phyloP scores from a whole-genome alignment of 2,113 vertebrate species.

The Astur gentilis region DNA sequence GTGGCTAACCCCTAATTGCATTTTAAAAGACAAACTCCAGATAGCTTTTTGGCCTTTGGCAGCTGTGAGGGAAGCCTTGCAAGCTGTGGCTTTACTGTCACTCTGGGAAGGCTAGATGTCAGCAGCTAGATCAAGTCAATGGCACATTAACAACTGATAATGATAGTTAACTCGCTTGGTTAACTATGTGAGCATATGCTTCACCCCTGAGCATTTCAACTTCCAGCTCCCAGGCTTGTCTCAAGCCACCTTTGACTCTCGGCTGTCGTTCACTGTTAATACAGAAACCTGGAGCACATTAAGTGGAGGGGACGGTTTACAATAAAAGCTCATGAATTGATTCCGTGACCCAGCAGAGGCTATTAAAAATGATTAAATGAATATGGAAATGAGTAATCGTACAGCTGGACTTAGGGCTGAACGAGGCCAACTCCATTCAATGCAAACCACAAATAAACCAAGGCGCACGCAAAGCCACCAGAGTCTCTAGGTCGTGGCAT shows the following conservation, averaged over 20 bases:
- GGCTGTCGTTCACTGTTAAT: background rate
- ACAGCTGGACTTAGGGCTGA: background rate
- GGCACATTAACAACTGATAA: background rate
- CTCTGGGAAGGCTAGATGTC: background rate
- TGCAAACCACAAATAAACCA: background rate
- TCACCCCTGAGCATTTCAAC: background rate
- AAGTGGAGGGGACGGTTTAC: background rate
- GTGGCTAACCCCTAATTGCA: background rate
- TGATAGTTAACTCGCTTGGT: background rate
- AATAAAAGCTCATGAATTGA: background rate
- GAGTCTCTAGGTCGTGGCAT: background rate
- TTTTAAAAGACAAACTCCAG: background rate
- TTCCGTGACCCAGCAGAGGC: constrained; percentile 5
- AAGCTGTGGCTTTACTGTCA: background rate
- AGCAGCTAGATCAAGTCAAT: background rate
- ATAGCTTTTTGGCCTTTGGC: background rate
- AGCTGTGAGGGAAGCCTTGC: background rate
- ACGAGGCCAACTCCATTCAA: background rate
- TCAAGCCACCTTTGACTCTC: background rate
- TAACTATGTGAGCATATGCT: background rate
- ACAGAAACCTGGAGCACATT: constrained; percentile 39
- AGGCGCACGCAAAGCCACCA: background rate
- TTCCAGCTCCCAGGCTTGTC: background rate
- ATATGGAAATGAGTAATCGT: constrained; percentile 15
- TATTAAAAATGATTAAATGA: constrained; percentile 2